Evolutionary conservation across 2,797 vertebrate species (phyloP).

Genomic region (Phataginus tetradactyla): DNA sequence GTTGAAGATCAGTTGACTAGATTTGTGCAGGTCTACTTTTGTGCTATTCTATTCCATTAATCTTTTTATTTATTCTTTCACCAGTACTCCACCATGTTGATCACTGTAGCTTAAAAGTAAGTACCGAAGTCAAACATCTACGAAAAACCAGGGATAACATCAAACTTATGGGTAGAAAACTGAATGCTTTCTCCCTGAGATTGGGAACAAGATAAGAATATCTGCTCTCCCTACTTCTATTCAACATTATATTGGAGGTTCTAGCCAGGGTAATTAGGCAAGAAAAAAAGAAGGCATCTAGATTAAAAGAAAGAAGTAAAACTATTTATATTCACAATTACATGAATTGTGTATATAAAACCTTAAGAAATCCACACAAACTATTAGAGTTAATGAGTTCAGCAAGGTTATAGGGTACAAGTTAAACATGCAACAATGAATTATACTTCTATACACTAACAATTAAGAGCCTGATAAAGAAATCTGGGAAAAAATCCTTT

Average conservation of each 20-base stretch:
- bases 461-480: not conserved
- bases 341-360: not conserved
- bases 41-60: not conserved
- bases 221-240: not conserved
- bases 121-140: not conserved
- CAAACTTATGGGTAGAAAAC: not conserved
- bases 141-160: conserved; percentile 15
- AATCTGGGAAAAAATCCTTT: not conserved
- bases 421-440: not conserved
- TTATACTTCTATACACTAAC: not conserved
- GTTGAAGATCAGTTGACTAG: not conserved
- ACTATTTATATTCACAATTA: not conserved
- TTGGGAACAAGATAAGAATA: not conserved
- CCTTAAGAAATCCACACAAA: not conserved
- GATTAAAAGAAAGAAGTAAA: not conserved
- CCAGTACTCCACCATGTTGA: not conserved
- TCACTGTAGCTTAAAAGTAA: not conserved
- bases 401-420: not conserved
- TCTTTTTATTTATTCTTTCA: conserved; percentile 9
- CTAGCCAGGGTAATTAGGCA: not conserved
- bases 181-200: not conserved
- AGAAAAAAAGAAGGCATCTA: not conserved
- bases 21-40: not conserved
- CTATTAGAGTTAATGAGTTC: not conserved
- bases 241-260: not conserved